Percentiles rank a stretch among this genome's conserved stretches.
Conservation (phyloP, 2,113 vertebrate genomes). For the Embiotoca jacksoni region DNA sequence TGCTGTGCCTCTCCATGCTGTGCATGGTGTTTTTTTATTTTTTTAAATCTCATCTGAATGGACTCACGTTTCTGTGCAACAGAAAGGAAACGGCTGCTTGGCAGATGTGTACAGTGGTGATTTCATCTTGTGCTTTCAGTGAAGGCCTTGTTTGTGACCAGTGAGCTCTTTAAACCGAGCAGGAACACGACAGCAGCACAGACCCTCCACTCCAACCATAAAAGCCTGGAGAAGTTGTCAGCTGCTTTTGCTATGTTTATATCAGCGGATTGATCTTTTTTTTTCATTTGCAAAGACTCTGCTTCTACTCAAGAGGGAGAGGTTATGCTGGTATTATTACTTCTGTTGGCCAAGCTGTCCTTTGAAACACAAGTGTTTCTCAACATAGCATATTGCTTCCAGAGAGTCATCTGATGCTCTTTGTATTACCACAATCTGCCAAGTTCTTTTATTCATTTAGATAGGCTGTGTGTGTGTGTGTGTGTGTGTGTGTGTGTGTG, state of each 20-base stretch:
- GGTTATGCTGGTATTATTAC: conserved; percentile 16
- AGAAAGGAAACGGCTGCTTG: conserved; percentile 66
- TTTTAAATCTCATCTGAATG: conserved; percentile 54
- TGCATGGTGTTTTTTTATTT: conserved; percentile 5
- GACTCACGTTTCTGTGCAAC: conserved; percentile 61
- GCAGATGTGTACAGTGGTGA: conserved; percentile 78
- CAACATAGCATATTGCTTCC: conserved; percentile 42
- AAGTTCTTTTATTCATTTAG: conserved; percentile 58
- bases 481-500: conserved; percentile 1
- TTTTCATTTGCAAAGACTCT: conserved; percentile 3
- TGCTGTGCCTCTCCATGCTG: conserved; percentile 6
- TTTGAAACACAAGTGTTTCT: conserved; percentile 57
- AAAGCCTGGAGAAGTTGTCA: conserved; percentile 9
- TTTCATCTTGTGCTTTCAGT: conserved; percentile 55
- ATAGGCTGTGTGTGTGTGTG: conserved; percentile 33
- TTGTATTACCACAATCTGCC: conserved; percentile 45
- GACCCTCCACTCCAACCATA: conserved; percentile 19
- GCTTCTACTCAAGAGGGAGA: conserved; percentile 16
- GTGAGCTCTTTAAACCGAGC: conserved; percentile 45
- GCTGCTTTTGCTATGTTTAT: conserved; percentile 23
- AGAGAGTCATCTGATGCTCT: conserved; percentile 69
- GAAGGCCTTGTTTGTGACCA: conserved; percentile 60
- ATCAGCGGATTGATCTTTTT: conserved; percentile 48
- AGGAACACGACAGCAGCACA: conserved; percentile 54
- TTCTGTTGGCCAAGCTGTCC: conserved; percentile 18